These are phyloP conservation scores for Crenuchus spilurus DNA, from an alignment of 2,797 vertebrate species.

Conservation along the genomic window DNA sequence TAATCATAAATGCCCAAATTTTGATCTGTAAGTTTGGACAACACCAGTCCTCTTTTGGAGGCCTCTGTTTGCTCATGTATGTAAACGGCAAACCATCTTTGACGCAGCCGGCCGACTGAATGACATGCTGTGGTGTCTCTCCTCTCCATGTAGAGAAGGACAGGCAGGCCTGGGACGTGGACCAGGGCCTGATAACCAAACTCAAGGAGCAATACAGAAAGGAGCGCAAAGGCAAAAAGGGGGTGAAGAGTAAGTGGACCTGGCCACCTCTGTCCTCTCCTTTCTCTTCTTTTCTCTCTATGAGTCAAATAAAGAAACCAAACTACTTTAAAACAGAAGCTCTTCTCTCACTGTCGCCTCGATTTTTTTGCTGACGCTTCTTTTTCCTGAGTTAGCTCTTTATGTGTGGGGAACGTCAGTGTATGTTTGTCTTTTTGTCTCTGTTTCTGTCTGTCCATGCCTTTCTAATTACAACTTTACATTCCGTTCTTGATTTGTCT, in stretches of 20 bases:
- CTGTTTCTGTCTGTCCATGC: neutral
- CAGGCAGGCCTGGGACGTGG: constrained; percentile 98
- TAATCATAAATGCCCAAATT: neutral
- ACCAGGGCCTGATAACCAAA: constrained; percentile 99
- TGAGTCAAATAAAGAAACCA: neutral
- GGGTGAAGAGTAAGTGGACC: constrained; percentile 99
- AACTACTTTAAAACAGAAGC: neutral
- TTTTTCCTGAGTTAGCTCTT: constrained; percentile 19
- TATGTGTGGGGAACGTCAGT: neutral
- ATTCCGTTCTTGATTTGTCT: neutral
- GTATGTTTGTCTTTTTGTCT: neutral
- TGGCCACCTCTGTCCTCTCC: constrained; percentile 56
- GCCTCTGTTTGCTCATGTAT: neutral
- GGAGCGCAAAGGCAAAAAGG: constrained; percentile 99
- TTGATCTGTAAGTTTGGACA: neutral
- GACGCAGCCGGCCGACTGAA: constrained; percentile 14
- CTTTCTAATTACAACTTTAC: neutral
- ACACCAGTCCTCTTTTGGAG: neutral
- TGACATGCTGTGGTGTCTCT: constrained; percentile 66
- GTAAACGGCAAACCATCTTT: neutral
- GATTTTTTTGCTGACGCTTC: constrained; percentile 30
- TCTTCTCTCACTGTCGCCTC: neutral
- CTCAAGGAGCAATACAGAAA: constrained; percentile 99
- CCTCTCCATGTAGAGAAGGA: constrained; percentile 95
- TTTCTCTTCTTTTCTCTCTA: neutral